Evolutionary conservation across 1,140 invertebrate genomes (phyloP).

Genomic region (Drosophila ficusphila): DNA sequence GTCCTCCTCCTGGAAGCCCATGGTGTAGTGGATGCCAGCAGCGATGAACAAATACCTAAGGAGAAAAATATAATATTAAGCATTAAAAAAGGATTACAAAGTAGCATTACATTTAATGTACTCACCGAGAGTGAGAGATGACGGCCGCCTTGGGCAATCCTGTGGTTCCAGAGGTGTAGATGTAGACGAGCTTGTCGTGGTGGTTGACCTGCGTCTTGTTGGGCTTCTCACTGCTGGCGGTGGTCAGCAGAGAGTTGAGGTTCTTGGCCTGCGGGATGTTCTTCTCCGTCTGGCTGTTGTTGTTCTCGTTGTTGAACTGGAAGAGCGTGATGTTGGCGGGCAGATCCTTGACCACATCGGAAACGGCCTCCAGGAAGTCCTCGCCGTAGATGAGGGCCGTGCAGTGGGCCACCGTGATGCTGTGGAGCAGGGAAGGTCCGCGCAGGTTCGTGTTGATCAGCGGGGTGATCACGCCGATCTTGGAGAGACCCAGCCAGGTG

Average conservation of each 20-base stretch:
- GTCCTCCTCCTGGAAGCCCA: constrained; percentile 89
- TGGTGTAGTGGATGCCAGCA: constrained; percentile 89
- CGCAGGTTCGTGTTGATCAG: constrained; percentile 97
- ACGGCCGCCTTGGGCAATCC: constrained; percentile 95
- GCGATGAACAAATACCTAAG: constrained; percentile 89
- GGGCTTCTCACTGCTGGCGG: constrained; percentile 59
- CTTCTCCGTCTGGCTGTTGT: constrained; percentile 60
- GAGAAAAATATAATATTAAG: background rate
- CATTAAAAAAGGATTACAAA: background rate
- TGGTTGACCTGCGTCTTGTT: constrained; percentile 60
- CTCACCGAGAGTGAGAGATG: constrained; percentile 89
- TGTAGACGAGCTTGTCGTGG: constrained; percentile 89
- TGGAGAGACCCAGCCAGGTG: constrained; percentile 95
- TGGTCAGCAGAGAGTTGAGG: constrained; percentile 50
- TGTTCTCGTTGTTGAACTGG: constrained; percentile 84
- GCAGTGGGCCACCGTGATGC: constrained; percentile 92
- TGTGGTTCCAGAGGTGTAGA: constrained; percentile 96
- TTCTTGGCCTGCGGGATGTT: constrained; percentile 59
- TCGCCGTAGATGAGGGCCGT: constrained; percentile 92
- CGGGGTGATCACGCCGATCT: constrained; percentile 94
- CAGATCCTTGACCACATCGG: constrained; percentile 57
- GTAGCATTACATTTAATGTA: background rate
- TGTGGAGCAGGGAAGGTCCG: constrained; percentile 92
- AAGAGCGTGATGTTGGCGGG: constrained; percentile 84
- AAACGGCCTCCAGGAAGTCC: constrained; percentile 74